These are phyloP conservation scores for Nylanderia fulva DNA, from an alignment of 1,140 invertebrate genomes.

Conservation along the genomic window DNA sequence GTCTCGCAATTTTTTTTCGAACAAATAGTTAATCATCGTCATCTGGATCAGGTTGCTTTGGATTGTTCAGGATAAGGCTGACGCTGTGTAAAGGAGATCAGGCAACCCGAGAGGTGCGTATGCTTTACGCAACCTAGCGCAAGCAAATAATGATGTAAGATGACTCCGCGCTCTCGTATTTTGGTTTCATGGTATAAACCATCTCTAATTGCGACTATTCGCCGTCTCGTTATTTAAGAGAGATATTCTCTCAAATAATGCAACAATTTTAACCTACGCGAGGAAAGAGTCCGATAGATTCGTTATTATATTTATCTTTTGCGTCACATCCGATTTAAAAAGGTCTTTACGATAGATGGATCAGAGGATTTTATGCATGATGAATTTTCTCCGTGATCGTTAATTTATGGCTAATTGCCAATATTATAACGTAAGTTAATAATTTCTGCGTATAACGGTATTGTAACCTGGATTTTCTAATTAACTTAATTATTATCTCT, in stretches of 20 bases:
- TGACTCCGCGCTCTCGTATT: constrained; percentile 75
- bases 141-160: constrained; percentile 84
- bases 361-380: neutral
- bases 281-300: neutral
- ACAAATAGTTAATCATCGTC: constrained; percentile 19
- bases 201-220: constrained; percentile 72
- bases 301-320: too few species aligned
- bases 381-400: neutral
- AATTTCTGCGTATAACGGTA: neutral
- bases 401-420: constrained; percentile 1
- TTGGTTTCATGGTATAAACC: constrained; percentile 78
- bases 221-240: constrained; percentile 18
- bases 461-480: neutral
- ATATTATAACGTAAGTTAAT: neutral
- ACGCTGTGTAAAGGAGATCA: neutral
- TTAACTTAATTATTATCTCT: neutral
- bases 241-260: neutral
- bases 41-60: constrained; percentile 22
- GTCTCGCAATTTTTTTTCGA: neutral
- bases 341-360: neutral
- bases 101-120: neutral
- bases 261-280: neutral
- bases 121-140: constrained; percentile 70
- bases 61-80: constrained; percentile 2
- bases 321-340: neutral